Base-by-base conservation (phyloP, 92 coral and sea anemone genomes). In the Epizoanthus fatuus region DNA sequence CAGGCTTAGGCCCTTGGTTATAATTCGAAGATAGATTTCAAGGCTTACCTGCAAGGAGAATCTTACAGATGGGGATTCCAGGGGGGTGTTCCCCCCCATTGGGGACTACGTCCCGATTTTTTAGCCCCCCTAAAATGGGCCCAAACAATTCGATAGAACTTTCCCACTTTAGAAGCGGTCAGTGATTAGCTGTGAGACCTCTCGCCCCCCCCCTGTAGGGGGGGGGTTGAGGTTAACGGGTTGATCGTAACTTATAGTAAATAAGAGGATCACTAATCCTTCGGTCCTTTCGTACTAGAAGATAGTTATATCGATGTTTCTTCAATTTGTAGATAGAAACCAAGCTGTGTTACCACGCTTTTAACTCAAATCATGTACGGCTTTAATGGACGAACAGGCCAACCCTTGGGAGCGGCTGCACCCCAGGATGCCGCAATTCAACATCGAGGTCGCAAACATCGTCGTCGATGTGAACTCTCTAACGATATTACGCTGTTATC, bases 391-490 rank as follows among this genome's bases (percentile, higher is more conserved):
- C 95, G 98, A 94, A 94, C 98, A 94, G 95, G 73, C 98, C 98
- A 89, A 94, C 98, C 98, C 93, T 94, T 89, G 93, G 90, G 91
- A 87, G 97, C 91, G 95, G 92, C 97, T 93, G 89, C 97, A 88
- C 93, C 95, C 95, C 91, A 91, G 97, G 97, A 84, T 81, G 88
- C 93, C 93, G 89, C 95, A 93, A 93, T 94, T 94, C 97, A 94
- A 94, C 97, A 94, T 94, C 97, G 97, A 94, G 97, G 97, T 94
- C 93, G 95, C 97, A 91, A 94, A 94, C 97, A 88, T 78, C 93
- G 95, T 94, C 95, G 90, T 91, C 95, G 85, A 94, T 88, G 35
- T 80, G 66, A 87, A 69, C 97, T 91, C 97, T 94, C 95, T 63
- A 86, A 94, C 95, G 93, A 88, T 85, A 94, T 94, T 88, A 89